These are phyloP conservation scores for Arnoldichthys spilopterus DNA, from an alignment of 2,797 vertebrate species.

Conservation along the genomic window DNA sequence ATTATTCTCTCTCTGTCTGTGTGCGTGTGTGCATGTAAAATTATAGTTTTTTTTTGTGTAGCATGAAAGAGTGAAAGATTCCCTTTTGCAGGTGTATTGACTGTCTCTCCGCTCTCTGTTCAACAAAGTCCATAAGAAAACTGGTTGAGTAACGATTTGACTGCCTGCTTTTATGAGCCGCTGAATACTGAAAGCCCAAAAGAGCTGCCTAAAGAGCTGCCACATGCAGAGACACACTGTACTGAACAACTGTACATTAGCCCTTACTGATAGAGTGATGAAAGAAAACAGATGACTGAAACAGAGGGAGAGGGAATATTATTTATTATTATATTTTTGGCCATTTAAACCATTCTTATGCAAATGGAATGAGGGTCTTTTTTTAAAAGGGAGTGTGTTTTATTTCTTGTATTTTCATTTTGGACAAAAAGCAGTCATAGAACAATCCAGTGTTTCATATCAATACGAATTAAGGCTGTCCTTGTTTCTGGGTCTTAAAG, in stretches of 20 bases:
- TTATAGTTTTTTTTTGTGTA: slow-evolving; percentile 4
- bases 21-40: slow-evolving; percentile 19
- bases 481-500: too few species aligned
- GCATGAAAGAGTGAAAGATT: slow-evolving; percentile 13
- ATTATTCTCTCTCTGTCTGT: slow-evolving; percentile 3
- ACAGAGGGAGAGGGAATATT: not conserved
- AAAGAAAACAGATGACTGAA: not conserved
- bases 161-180: slow-evolving; percentile 41
- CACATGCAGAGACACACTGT: slow-evolving; percentile 32
- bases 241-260: slow-evolving; percentile 41
- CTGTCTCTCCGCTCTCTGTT: not conserved
- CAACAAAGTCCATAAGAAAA: not conserved
- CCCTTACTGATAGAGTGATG: slow-evolving; percentile 14
- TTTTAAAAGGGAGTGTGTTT: not conserved
- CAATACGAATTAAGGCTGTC: too few species aligned
- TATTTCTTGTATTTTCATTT: not conserved
- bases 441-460: too few species aligned
- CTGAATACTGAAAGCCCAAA: slow-evolving; percentile 20
- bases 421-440: not conserved
- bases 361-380: slow-evolving; percentile 14
- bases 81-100: slow-evolving; percentile 41
- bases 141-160: slow-evolving; percentile 20
- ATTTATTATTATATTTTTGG: not conserved
- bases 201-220: slow-evolving; percentile 43
- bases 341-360: not conserved